These are phyloP conservation scores for Cassiopea xamachana DNA, from an alignment of 30 jellyfish, hydroid and myxozoan species.

Conservation along the genomic window DNA sequence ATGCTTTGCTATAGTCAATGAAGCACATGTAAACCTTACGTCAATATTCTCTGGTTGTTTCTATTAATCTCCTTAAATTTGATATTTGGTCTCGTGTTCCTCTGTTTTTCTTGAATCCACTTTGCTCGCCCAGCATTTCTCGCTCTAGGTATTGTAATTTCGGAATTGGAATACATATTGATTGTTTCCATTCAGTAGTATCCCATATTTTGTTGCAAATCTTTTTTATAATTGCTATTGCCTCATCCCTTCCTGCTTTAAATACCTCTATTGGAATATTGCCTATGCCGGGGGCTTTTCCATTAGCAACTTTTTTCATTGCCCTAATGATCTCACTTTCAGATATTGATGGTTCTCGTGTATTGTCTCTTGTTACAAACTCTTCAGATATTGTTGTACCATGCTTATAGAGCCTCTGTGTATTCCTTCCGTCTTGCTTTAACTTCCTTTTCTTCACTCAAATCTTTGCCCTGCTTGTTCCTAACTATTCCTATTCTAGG, in stretches of 20 bases:
- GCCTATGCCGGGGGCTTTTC: constrained; percentile 39
- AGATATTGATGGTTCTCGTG: constrained; percentile 42
- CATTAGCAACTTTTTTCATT: constrained; percentile 44
- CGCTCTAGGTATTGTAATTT: background rate
- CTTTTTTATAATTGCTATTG: constrained; percentile 47
- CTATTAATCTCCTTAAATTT: constrained; percentile 7
- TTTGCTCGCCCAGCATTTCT: background rate
- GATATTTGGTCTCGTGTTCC: constrained; percentile 7
- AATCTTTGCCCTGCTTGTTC: constrained; percentile 36
- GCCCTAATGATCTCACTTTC: constrained; percentile 33
- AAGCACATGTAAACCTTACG: background rate
- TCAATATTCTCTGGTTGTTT: constrained; percentile 33
- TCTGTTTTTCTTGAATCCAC: constrained; percentile 40
- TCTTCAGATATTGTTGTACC: constrained; percentile 5
- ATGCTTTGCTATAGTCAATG: constrained; percentile 24
- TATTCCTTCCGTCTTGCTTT: constrained; percentile 33
- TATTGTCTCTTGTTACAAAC: constrained; percentile 21
- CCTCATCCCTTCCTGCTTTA: constrained; percentile 36
- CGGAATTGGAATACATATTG: constrained; percentile 29
- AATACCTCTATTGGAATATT: constrained; percentile 37
- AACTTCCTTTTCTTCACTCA: constrained; percentile 33
- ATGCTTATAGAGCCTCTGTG: constrained; percentile 9
- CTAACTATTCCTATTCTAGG: constrained; percentile 34
- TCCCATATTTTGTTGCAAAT: constrained; percentile 34
- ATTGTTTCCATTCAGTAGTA: constrained; percentile 44